Conservation (phyloP, 2,113 vertebrate species). For the Pyrgilauda ruficollis region DNA sequence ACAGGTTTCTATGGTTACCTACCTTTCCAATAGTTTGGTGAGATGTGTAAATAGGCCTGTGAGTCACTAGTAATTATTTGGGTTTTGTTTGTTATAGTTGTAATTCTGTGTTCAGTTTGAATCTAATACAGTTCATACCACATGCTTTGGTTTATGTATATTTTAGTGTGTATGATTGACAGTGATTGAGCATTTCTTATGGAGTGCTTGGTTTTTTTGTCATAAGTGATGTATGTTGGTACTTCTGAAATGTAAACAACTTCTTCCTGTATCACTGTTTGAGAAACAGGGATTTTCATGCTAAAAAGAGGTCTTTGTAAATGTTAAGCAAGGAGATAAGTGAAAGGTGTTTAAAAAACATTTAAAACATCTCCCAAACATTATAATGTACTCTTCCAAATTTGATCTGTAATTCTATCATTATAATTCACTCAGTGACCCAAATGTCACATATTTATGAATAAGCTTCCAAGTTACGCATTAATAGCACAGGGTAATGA, state of each 20-base stretch:
- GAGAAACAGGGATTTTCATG: constrained; percentile 76
- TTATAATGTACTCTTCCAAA: constrained; percentile 1
- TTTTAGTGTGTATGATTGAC: constrained; percentile 83
- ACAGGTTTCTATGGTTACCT: constrained; percentile 74
- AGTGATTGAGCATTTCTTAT: constrained; percentile 83
- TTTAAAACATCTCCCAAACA: neutral
- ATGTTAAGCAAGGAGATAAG: constrained; percentile 55
- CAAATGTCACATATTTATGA: constrained; percentile 33
- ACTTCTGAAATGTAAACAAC: constrained; percentile 84
- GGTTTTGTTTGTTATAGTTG: constrained; percentile 76
- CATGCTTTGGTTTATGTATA: constrained; percentile 78
- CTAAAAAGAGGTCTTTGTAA: constrained; percentile 70
- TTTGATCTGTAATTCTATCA: neutral
- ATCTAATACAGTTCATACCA: constrained; percentile 71
- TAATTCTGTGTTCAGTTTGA: constrained; percentile 75
- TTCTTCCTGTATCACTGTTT: constrained; percentile 78
- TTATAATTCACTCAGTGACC: constrained; percentile 36
- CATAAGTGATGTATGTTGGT: constrained; percentile 85
- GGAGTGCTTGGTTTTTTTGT: constrained; percentile 83
- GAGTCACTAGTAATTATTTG: constrained; percentile 81
- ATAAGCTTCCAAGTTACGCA: neutral
- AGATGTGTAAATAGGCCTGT: constrained; percentile 71
- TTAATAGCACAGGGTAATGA: constrained; percentile 16
- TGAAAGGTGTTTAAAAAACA: constrained; percentile 46
- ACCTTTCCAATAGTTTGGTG: constrained; percentile 66